phyloP scores from a whole-genome alignment of 1,140 invertebrate species.

The Drosophila fuyamai region DNA sequence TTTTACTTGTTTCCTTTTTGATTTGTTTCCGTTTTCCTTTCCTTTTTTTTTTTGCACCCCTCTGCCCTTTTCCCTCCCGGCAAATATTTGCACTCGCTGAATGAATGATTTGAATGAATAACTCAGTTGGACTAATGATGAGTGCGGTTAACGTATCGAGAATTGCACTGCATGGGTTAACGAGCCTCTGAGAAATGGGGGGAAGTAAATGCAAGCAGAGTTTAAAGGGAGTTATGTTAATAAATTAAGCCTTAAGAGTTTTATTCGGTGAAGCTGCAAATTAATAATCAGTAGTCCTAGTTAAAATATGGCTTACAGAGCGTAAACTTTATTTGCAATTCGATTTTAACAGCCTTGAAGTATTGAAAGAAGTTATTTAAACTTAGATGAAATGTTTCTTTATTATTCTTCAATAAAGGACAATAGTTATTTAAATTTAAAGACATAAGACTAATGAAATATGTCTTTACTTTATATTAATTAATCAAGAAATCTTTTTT shows the following conservation, averaged over 20 bases:
- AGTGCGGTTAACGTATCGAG: conserved; percentile 26
- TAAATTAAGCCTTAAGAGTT: not conserved
- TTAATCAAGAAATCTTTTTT: no score
- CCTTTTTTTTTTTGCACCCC: not conserved
- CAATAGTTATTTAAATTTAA: no score
- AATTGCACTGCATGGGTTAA: conserved; percentile 5
- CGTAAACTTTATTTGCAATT: no score
- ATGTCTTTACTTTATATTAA: no score
- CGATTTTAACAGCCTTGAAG: no score
- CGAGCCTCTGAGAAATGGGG: not conserved
- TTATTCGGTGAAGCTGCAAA: not conserved
- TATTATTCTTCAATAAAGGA: no score
- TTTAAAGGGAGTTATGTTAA: not conserved
- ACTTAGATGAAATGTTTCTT: no score
- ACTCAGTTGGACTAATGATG: conserved; percentile 44
- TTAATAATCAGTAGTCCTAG: no score
- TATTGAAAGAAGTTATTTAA: no score
- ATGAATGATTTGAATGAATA: conserved; percentile 53
- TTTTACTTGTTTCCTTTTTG: conserved; percentile 51
- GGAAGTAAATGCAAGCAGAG: not conserved
- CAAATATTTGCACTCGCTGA: conserved; percentile 55
- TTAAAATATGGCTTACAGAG: no score
- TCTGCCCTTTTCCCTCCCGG: conserved; percentile 3
- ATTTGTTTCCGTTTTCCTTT: conserved; percentile 21
- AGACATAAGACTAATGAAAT: no score